Conservation (phyloP, 2,888 invertebrate species). For the Argynnis bischoffii region DNA sequence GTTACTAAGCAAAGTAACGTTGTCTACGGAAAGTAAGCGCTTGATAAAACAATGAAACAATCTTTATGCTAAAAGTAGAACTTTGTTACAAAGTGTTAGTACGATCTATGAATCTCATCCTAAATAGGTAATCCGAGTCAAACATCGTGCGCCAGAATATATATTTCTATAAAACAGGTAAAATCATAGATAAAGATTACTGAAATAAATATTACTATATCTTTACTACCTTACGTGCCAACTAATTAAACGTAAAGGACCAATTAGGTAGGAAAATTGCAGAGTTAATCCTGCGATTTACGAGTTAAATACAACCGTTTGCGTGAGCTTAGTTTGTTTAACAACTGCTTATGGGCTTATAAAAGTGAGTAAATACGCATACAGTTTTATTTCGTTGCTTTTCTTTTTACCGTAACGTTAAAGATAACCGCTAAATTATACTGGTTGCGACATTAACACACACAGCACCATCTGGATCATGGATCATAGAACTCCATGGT, state of each 20-base stretch:
- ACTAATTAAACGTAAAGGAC: slow-evolving; percentile 27
- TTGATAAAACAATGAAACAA: too few relatives aligned
- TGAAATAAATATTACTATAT: slow-evolving; percentile 13
- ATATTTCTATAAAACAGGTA: neutral
- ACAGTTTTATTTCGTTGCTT: neutral
- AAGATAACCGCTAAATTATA: neutral
- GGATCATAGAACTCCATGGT: too few relatives aligned
- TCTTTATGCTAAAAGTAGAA: too few relatives aligned
- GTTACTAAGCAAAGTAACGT: too few relatives aligned
- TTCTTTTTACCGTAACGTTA: neutral
- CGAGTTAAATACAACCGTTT: slow-evolving; percentile 32
- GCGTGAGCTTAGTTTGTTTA: slow-evolving; percentile 31
- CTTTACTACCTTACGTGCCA: slow-evolving; percentile 20
- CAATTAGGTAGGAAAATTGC: slow-evolving; percentile 32
- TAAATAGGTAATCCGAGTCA: too few relatives aligned
- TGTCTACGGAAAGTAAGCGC: too few relatives aligned
- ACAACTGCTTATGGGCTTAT: slow-evolving; percentile 30
- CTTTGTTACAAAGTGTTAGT: too few relatives aligned
- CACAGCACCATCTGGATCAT: too few relatives aligned
- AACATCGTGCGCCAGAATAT: too few relatives aligned
- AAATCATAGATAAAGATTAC: slow-evolving; percentile 3
- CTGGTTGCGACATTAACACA: too few relatives aligned
- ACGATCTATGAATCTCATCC: too few relatives aligned
- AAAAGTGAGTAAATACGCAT: slow-evolving; percentile 22
- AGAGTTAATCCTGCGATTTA: slow-evolving; percentile 28